Evolutionary conservation across 1,140 invertebrate genomes (phyloP).

Genomic region (Zaprionus capensis): DNA sequence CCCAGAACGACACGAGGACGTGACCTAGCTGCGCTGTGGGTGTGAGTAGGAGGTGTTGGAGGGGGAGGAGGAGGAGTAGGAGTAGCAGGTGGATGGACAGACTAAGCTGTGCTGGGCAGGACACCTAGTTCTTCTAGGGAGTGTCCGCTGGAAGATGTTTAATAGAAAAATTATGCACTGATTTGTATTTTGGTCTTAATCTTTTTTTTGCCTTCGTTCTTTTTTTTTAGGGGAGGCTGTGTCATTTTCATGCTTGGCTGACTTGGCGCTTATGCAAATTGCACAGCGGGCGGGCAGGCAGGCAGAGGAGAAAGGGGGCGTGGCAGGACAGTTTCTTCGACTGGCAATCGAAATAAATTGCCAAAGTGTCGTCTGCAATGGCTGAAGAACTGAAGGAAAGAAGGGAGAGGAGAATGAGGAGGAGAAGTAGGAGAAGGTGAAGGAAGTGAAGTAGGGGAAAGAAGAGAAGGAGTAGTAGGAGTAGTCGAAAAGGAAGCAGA

Average conservation of each 20-base stretch:
- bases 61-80: constrained; percentile 20
- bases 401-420: background rate
- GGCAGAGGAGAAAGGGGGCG: constrained; percentile 25
- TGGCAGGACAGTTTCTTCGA: constrained; percentile 22
- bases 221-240: constrained; percentile 39
- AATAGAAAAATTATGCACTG: constrained; percentile 82
- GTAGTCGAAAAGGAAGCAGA: background rate
- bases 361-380: constrained; percentile 71
- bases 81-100: background rate
- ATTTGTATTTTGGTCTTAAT: constrained; percentile 80
- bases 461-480: background rate
- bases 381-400: background rate
- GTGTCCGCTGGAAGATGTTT: constrained; percentile 56
- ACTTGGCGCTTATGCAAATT: constrained; percentile 76
- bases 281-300: constrained; percentile 5
- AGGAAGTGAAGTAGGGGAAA: background rate
- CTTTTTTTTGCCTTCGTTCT: constrained; percentile 49
- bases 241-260: constrained; percentile 69
- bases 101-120: background rate
- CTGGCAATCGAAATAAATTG: constrained; percentile 75
- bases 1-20: constrained; percentile 39
- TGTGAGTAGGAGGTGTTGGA: background rate
- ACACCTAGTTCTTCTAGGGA: background rate
- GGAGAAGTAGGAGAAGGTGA: background rate
- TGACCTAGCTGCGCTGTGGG: constrained; percentile 52